Base-by-base conservation (phyloP, 1,140 invertebrate species). In the Drosophila paulistorum region DNA sequence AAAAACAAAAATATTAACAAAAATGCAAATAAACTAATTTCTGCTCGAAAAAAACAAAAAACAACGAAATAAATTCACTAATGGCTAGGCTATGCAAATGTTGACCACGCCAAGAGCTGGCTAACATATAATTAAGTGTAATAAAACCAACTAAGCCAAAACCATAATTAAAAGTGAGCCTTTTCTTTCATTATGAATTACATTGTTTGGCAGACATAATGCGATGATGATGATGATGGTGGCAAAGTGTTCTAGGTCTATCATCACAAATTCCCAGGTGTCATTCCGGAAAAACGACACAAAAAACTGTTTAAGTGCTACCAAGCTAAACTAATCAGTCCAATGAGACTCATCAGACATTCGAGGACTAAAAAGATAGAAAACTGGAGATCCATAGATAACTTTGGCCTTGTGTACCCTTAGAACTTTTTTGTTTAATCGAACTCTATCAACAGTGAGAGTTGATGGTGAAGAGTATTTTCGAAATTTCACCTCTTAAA, bases 51-150 rank as follows among this genome's bases (percentile, higher is more conserved):
- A 60, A 33, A 7, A 30, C 17, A 30, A 1, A 26, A 26, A 26
- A 26, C 3, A 26, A 5, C 5, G 30, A 30, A 30, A 30, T 7
- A 30, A 30, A 30, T 51, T 51, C 42, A 33, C 30, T 65, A 77
- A 81, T 73, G 82, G 57, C 41, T 73, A 71, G 74, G 69, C 64
- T 87, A 86, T 86, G 83, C 54, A 54, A 86, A 86, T 86, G 66
- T 42, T 65, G 59, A 7, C 41, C 60, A 48, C 11, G 58, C 26
- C 39, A 61, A 57, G 33, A 69, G 39, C 9, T 37, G 30, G 51
- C 30, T 48, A 45, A 33, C 79, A 60, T 81, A 80, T 87, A 74
- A 86, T 83, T 86, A 83, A 65, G 51, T 20, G 39, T 63, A 70
- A 74, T 61, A 76, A 51, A 51, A 51, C 45, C 20, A 51, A 67